Base-by-base conservation (phyloP, 1,140 invertebrate species). In the Drosophila paulistorum region DNA sequence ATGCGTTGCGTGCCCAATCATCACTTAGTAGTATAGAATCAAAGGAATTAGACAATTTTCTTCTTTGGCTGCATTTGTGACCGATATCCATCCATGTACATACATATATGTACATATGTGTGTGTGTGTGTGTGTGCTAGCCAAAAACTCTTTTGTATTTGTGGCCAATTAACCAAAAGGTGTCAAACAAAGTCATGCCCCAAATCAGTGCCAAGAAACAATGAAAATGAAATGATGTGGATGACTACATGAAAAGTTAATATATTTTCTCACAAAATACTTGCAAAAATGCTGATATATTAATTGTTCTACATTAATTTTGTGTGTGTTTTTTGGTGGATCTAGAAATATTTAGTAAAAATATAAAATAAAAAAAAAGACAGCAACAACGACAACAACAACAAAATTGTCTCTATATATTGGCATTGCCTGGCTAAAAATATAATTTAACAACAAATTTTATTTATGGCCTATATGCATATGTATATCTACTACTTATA, bases 381-480 rank as follows among this genome's bases (percentile, higher is more conserved):
- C 48, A 77, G 65, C 20, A 23, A 23, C 20, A 77, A 71, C 74
- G 68, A 74, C 26, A 65, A 23, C 20, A 17, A 51, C 45, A 51
- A 51, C 45, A 51, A 51, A 81, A 71, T 71, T 87, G 77, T 83
- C 83, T 87, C 76, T 87, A 81, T 75, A 71, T 80, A 71, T 80
- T 71, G 66, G 67, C 81, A 89, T 78, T 89, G 72, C 80, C 83
- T 87, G 67, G 79, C 83, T 89, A 87, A 83, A 87, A 87, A 89
- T 87, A 87, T 72, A 74, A 69, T 77, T 79, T 83, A 87, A 87
- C 83, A 87, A 89, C 83, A 87, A 87, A 71, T 89, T 87, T 87
- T 89, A 87, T 87, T 87, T 87, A 87, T 87, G 87, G 84, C 84
- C 70, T 69, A 87, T 73, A 87, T 68, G 79, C 66, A 82, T 68